Evolutionary conservation across 2,113 vertebrate genomes (phyloP), one percentile per base, ranked within the genome.

Genomic region (Brachyistius frenatus): DNA sequence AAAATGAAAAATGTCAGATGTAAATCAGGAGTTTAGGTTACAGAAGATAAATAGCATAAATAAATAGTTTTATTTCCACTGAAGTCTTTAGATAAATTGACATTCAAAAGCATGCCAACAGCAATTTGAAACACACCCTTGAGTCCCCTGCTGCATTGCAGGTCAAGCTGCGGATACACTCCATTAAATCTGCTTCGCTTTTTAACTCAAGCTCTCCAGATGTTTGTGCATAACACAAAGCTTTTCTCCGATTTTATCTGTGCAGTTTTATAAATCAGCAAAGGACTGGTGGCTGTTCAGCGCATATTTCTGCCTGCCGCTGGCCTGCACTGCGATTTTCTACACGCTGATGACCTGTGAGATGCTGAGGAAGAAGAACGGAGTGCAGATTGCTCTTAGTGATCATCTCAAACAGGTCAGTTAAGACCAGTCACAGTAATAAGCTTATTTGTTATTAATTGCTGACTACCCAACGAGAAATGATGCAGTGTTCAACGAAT

Each of bases 281-380:
- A 99, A 99, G 91, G 97, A 99, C 66, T 98, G 97, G 96, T 99
- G 98, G 98, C 93, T 99, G 30, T 99, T 99, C 64, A 93, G 96
- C 70, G 96, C 97, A 84, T 99, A 99, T 89, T 99, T 99, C 94
- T 99, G 97, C 86, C 94, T 99, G 78, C 98, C 98, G 0, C 69
- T 99, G 93, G 96, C 94, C 81, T 95, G 96, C 86, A 99, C 98
- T 0, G 97, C 95, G 0, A 66, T 98, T 83, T 99, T 99, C 92
- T 99, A 99, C 88, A 97, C 97, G 31, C 91, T 99, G 83, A 99
- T 99, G 98, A 99, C 97, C 75, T 98, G 96, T 49, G 96, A 99
- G 93, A 98, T 99, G 97, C 91, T 99, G 73, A 93, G 96, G 71
- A 99, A 99, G 93, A 99, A 98, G 92, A 98, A 97, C 1, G 96